Evolutionary conservation across 1,140 invertebrate species (phyloP).

Genomic region (Dinothrombium tinctorium): DNA sequence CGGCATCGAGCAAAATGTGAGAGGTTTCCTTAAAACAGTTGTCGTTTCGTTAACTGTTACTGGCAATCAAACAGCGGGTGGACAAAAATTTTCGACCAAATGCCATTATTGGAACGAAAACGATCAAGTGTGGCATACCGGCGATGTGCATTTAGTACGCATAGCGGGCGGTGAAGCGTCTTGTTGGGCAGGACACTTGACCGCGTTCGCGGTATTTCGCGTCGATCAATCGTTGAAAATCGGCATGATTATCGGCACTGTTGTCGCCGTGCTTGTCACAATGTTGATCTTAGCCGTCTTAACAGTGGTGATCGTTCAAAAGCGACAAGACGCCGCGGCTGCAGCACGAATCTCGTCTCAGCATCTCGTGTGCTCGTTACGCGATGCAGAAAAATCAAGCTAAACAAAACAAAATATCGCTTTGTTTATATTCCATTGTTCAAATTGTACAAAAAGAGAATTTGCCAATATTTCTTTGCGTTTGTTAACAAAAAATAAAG

Average conservation of each 20-base stretch:
- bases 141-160: slow-evolving; percentile 11
- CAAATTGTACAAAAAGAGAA: no score
- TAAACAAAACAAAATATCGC: no score
- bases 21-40: slow-evolving; percentile 10
- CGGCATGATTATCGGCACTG: slow-evolving; percentile 12
- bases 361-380: no score
- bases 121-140: slow-evolving; percentile 7
- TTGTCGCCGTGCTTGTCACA: no score
- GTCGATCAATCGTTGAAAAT: slow-evolving; percentile 6
- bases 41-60: slow-evolving; percentile 8
- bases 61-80: slow-evolving; percentile 8
- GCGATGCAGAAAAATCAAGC: no score
- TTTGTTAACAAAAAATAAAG: no score
- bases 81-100: slow-evolving; percentile 5
- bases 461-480: no score
- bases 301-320: no score
- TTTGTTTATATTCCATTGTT: no score
- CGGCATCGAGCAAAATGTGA: slow-evolving; percentile 8
- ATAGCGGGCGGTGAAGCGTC: slow-evolving; percentile 6
- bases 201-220: slow-evolving; percentile 12
- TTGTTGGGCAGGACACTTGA: slow-evolving; percentile 14
- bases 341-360: no score
- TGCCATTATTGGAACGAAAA: slow-evolving; percentile 12
- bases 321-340: no score
- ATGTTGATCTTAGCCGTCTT: no score